Evolutionary conservation across 2,113 vertebrate species (phyloP).

Genomic region (Ranitomeya variabilis): DNA sequence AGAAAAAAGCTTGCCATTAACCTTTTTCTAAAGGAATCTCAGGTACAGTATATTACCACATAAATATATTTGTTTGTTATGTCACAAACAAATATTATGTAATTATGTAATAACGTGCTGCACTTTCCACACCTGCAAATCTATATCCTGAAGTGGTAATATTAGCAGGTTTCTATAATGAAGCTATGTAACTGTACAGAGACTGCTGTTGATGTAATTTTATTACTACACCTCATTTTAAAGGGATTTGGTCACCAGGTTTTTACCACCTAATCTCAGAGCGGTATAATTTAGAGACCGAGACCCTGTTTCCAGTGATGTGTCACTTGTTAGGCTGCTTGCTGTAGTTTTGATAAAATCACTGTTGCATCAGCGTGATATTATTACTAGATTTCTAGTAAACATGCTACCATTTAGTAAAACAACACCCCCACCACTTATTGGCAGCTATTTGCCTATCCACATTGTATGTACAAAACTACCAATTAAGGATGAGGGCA

Average conservation of each 20-base stretch:
- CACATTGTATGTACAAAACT: too few relatives aligned
- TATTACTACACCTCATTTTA: too few relatives aligned
- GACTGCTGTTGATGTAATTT: background rate
- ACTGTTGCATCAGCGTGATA: background rate
- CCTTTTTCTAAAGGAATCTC: slow-evolving; percentile 92
- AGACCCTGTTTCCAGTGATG: too few relatives aligned
- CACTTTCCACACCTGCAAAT: background rate
- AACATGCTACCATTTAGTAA: too few relatives aligned
- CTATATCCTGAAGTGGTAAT: background rate
- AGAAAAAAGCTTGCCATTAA: slow-evolving; percentile 88
- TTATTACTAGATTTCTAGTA: too few relatives aligned
- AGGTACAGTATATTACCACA: slow-evolving; percentile 75
- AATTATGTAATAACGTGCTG: background rate
- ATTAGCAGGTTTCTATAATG: background rate
- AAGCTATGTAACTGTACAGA: background rate
- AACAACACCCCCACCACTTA: too few relatives aligned
- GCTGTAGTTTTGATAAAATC: background rate
- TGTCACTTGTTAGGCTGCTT: too few relatives aligned
- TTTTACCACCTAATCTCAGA: too few relatives aligned
- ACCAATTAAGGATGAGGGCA: too few relatives aligned
- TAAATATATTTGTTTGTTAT: background rate
- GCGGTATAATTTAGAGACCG: too few relatives aligned
- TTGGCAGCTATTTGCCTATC: too few relatives aligned
- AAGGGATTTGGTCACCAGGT: too few relatives aligned
- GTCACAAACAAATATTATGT: background rate